These are phyloP conservation scores for Fulmarus glacialis DNA, from an alignment of 2,113 vertebrate species.

Conservation along the genomic window DNA sequence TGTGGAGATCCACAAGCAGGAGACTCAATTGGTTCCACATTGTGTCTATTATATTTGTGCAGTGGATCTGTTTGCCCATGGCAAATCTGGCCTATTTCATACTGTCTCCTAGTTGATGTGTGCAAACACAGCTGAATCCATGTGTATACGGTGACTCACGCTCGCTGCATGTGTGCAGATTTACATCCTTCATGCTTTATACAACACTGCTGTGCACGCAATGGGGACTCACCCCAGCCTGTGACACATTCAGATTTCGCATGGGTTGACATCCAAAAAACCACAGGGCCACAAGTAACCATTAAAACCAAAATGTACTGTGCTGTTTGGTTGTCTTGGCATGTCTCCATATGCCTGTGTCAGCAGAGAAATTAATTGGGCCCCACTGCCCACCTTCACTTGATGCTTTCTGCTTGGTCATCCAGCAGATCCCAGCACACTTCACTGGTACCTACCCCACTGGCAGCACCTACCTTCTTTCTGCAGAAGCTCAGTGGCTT, in stretches of 20 bases:
- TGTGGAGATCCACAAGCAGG: background rate
- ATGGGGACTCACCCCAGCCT: background rate
- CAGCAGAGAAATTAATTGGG: background rate
- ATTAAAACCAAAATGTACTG: background rate
- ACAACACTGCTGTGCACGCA: background rate
- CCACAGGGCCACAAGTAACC: background rate
- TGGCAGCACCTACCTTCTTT: background rate
- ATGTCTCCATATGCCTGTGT: background rate
- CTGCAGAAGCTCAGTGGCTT: background rate
- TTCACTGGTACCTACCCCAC: background rate
- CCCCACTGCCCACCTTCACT: background rate
- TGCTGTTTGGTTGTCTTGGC: background rate
- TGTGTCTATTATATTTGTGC: background rate
- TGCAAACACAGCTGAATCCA: background rate
- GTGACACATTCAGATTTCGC: background rate
- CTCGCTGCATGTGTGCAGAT: background rate
- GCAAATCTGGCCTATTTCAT: background rate
- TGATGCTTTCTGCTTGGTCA: rapidly evolving
- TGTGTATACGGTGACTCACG: rapidly evolving
- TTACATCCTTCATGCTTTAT: background rate
- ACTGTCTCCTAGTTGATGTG: background rate
- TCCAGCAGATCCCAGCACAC: background rate
- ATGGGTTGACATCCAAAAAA: background rate
- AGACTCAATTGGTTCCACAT: background rate
- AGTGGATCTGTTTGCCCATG: background rate